A percentile compares a stretch with the other conserved stretches of the same genome.
Conservation (phyloP, 2,888 invertebrate species). For the Pyrgus malvae region DNA sequence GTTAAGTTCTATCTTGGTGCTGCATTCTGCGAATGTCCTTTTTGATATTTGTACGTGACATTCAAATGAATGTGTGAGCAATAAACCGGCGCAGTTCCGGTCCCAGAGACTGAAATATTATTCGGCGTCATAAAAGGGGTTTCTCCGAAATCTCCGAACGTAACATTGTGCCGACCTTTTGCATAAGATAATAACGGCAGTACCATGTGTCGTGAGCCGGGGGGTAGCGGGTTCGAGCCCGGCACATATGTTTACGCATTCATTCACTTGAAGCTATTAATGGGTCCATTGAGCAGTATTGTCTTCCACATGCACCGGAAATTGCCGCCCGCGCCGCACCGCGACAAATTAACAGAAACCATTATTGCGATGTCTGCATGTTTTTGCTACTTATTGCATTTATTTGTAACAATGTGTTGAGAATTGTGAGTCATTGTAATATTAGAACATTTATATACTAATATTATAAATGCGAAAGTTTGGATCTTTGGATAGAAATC, state of each 20-base stretch:
- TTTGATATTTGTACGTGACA: constrained; percentile 2
- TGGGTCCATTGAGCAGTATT: constrained; percentile 74
- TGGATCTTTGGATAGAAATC: too few relatives aligned
- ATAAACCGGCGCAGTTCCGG: constrained; percentile 23
- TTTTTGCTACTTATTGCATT: neutral
- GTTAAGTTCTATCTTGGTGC: neutral
- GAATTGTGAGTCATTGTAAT: too few relatives aligned
- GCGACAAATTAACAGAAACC: constrained; percentile 69
- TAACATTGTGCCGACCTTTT: constrained; percentile 58
- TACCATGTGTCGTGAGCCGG: constrained; percentile 57
- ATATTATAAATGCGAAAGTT: too few relatives aligned
- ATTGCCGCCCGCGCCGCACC: constrained; percentile 39
- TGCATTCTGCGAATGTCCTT: neutral
- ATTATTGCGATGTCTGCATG: constrained; percentile 41
- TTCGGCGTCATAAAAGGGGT: constrained; percentile 50
- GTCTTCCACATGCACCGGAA: constrained; percentile 79
- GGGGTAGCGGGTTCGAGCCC: constrained; percentile 52
- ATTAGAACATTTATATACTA: too few relatives aligned
- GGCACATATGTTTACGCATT: constrained; percentile 70
- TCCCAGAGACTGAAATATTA: constrained; percentile 31
- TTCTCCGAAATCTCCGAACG: constrained; percentile 71
- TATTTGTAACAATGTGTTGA: too few relatives aligned
- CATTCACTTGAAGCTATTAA: constrained; percentile 75
- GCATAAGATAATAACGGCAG: constrained; percentile 68
- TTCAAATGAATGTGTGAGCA: constrained; percentile 23